Conservation (phyloP, 2,888 invertebrate genomes). For the Heteropelma amictum region DNA sequence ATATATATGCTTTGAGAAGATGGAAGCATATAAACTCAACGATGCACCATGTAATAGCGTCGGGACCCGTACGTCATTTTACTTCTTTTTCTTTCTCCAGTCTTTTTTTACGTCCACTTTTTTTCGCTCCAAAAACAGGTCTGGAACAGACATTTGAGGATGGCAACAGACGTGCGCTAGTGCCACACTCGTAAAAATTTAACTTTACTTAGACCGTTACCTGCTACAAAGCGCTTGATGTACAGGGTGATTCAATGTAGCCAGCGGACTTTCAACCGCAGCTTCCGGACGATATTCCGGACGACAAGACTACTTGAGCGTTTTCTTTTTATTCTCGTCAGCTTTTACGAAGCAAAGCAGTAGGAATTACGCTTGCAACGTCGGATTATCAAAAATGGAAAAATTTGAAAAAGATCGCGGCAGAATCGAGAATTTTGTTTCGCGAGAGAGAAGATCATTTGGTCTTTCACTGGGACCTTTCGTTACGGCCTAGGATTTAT, state of each 20-base stretch:
- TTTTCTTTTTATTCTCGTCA: too few species aligned
- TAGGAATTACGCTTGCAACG: too few species aligned
- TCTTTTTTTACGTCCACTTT: slow-evolving; percentile 3
- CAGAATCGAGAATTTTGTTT: too few species aligned
- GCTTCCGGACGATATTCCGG: too few species aligned
- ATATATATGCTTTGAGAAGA: background rate
- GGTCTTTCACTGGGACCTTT: too few species aligned
- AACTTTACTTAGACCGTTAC: slow-evolving; percentile 9
- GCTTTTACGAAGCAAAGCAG: too few species aligned
- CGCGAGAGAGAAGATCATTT: too few species aligned
- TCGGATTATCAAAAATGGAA: too few species aligned
- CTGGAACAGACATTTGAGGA: slow-evolving; percentile 30
- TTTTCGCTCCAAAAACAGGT: slow-evolving; percentile 33
- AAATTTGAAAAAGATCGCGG: too few species aligned
- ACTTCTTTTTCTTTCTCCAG: slow-evolving; percentile 4
- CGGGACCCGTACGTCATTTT: slow-evolving; percentile 25
- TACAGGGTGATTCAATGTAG: background rate
- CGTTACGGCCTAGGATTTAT: too few species aligned
- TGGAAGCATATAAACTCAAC: slow-evolving; percentile 22
- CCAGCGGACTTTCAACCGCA: too few species aligned
- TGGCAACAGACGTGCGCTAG: slow-evolving; percentile 24
- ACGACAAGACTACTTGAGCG: too few species aligned
- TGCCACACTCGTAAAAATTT: slow-evolving; percentile 37
- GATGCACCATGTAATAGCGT: slow-evolving; percentile 27
- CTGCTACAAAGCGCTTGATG: background rate